Percentiles rank a stretch among this genome's conserved stretches.
Evolutionary conservation across 2,113 vertebrate genomes (phyloP).

Genomic region (Micromys minutus): DNA sequence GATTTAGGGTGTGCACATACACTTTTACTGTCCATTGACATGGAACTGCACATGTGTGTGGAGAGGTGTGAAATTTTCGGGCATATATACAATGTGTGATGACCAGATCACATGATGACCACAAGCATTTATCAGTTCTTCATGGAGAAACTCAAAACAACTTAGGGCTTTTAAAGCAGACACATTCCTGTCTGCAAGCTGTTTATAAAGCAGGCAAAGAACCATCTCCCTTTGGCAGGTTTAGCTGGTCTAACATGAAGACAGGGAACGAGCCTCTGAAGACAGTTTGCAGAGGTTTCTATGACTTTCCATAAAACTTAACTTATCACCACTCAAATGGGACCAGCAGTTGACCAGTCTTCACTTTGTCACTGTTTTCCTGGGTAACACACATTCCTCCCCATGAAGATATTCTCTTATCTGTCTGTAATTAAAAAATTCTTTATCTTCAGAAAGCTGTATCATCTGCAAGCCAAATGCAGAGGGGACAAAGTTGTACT

Average conservation of each 20-base stretch:
- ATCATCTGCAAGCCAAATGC: background rate
- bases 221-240: background rate
- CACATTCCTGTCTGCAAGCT: conserved; percentile 35
- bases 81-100: background rate
- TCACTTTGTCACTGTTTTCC: background rate
- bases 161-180: background rate
- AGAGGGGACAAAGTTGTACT: background rate
- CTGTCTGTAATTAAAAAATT: background rate
- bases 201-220: background rate
- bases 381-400: background rate
- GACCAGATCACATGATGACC: background rate
- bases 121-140: background rate
- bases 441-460: background rate
- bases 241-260: background rate
- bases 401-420: background rate
- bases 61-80: background rate
- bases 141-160: background rate
- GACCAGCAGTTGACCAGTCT: background rate
- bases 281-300: background rate
- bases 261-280: background rate
- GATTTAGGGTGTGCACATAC: background rate
- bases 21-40: background rate
- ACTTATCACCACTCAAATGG: background rate
- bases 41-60: background rate
- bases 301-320: background rate